Evolutionary conservation across 37 sponge, comb jelly and placozoan species (phyloP).

Genomic region (Chondrosia reniformis): DNA sequence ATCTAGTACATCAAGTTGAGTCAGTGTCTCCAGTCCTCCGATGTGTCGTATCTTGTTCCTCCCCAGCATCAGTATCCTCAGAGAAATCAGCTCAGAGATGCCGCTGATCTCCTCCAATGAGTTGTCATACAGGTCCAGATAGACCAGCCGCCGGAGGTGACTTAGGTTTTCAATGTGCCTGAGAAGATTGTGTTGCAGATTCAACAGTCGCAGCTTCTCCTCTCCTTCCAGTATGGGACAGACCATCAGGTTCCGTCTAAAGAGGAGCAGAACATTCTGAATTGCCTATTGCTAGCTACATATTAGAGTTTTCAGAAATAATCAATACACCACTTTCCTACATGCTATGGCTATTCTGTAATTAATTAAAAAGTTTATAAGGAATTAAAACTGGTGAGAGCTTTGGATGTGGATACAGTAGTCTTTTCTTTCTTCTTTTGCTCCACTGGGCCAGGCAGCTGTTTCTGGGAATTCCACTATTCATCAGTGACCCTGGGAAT

Average conservation of each 20-base stretch:
- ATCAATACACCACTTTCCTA: no score
- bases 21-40: conserved; percentile 69
- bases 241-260: conserved; percentile 69
- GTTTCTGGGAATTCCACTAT: no score
- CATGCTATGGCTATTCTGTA: no score
- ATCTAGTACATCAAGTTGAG: conserved; percentile 93
- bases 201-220: conserved; percentile 80
- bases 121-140: conserved; percentile 97
- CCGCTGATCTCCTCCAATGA: conserved; percentile 83
- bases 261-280: not conserved
- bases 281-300: not conserved
- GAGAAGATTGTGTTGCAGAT: conserved; percentile 94
- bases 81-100: conserved; percentile 68
- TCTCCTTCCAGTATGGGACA: conserved; percentile 87
- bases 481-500: no score
- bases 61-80: conserved; percentile 95
- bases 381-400: no score
- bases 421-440: no score
- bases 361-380: no score
- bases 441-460: no score
- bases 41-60: conserved; percentile 90
- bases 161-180: conserved; percentile 67
- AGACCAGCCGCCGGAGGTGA: conserved; percentile 74
- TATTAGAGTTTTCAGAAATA: no score
- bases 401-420: no score